These are phyloP conservation scores for Carassius carassius DNA, from an alignment of 2,113 vertebrate genomes.

Conservation along the genomic window DNA sequence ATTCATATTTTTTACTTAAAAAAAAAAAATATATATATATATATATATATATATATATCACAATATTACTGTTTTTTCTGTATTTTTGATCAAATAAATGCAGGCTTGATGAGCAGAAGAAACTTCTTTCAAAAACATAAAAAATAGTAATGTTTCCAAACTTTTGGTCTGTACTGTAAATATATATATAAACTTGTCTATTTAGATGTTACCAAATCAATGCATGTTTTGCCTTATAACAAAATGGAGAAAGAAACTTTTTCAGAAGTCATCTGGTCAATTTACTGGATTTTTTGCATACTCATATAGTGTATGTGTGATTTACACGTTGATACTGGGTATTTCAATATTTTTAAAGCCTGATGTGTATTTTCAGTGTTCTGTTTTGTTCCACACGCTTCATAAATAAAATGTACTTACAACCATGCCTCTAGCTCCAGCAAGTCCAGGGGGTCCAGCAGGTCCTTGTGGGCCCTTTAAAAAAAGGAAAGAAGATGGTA, in stretches of 20 bases:
- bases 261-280: neutral
- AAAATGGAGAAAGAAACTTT: neutral
- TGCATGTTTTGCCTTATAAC: neutral
- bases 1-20: neutral
- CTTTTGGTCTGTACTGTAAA: no score
- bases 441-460: constrained; percentile 86
- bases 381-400: neutral
- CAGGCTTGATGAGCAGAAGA: no score
- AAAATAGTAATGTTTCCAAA: no score
- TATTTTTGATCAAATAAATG: no score
- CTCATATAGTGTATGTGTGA: neutral
- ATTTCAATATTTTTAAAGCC: neutral
- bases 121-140: no score
- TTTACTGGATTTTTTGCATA: neutral
- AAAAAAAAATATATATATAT: neutral
- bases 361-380: neutral
- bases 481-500: constrained; percentile 40
- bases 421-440: constrained; percentile 90
- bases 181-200: no score
- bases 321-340: neutral
- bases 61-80: no score
- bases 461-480: constrained; percentile 92
- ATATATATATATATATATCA: no score
- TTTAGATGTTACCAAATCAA: neutral
- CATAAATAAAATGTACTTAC: constrained; percentile 75